Evolutionary conservation across 2,797 vertebrate genomes (phyloP).

Genomic region (Pangasius mekongensis): DNA sequence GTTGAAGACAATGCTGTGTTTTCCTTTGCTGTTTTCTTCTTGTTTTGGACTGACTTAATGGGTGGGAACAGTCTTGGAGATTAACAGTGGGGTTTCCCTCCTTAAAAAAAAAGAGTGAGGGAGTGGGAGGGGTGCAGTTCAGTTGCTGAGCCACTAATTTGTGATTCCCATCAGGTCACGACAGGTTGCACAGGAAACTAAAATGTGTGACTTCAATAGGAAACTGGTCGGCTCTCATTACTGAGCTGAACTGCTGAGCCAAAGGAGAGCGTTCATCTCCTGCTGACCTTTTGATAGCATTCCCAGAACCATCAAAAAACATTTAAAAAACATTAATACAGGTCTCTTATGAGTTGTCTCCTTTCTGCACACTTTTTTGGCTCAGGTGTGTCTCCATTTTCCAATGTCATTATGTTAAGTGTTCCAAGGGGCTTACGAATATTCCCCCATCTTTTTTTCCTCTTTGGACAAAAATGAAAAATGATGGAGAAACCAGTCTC

Average conservation of each 20-base stretch:
- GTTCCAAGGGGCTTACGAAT: conserved; percentile 47
- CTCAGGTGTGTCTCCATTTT: conserved; percentile 55
- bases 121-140: neutral
- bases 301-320: conserved; percentile 56
- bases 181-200: conserved; percentile 43
- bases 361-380: conserved; percentile 41
- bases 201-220: conserved; percentile 49
- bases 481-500: conserved; percentile 59
- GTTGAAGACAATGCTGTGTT: conserved; percentile 15
- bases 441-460: conserved; percentile 24
- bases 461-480: conserved; percentile 49
- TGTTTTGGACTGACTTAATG: conserved; percentile 24
- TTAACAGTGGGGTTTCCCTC: conserved; percentile 27
- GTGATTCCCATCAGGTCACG: conserved; percentile 36
- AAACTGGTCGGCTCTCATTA: conserved; percentile 46
- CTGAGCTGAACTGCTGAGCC: conserved; percentile 31
- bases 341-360: conserved; percentile 45
- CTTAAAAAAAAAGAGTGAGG: neutral
- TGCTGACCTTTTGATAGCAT: conserved; percentile 54
- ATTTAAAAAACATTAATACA: conserved; percentile 49
- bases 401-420: conserved; percentile 56
- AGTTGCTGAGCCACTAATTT: conserved; percentile 26
- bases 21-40: neutral
- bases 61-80: conserved; percentile 12
- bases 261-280: conserved; percentile 45